These are phyloP conservation scores for Argynnis bischoffii DNA, from an alignment of 2,888 invertebrate species.

Conservation along the genomic window DNA sequence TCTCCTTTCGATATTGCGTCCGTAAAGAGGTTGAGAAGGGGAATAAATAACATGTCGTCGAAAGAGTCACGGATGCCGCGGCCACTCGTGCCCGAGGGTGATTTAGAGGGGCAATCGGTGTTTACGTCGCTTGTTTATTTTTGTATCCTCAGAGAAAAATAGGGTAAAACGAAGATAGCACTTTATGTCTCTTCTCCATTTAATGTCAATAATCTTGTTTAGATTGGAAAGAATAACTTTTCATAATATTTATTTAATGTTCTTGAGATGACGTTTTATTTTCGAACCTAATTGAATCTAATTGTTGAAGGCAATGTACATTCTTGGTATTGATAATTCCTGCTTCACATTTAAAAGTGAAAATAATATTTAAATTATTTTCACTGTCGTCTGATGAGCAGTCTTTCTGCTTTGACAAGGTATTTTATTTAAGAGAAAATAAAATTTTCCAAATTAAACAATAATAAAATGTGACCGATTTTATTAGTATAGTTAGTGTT, in stretches of 20 bases:
- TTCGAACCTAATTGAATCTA: too few relatives aligned
- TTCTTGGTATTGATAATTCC: too few relatives aligned
- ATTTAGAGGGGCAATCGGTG: constrained; percentile 32
- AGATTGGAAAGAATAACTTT: not conserved
- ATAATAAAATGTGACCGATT: too few relatives aligned
- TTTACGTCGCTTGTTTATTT: constrained; percentile 28
- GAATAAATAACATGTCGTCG: constrained; percentile 67
- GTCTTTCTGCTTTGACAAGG: too few relatives aligned
- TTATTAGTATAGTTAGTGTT: too few relatives aligned
- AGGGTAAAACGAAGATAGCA: constrained; percentile 14
- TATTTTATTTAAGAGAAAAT: too few relatives aligned
- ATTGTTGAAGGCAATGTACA: too few relatives aligned
- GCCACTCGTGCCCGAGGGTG: constrained; percentile 43
- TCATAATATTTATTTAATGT: not conserved
- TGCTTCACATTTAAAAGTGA: too few relatives aligned
- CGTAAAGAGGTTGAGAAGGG: constrained; percentile 65
- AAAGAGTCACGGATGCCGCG: constrained; percentile 44
- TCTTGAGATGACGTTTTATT: too few relatives aligned
- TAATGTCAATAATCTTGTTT: constrained; percentile 4
- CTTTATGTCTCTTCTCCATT: constrained; percentile 7
- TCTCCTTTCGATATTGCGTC: constrained; percentile 67
- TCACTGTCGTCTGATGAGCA: too few relatives aligned
- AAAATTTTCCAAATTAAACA: too few relatives aligned
- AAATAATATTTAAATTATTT: too few relatives aligned
- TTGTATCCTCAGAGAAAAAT: constrained; percentile 23